These are phyloP conservation scores for Arctocebus calabarensis DNA, from an alignment of 2,797 vertebrate species.

Conservation along the genomic window DNA sequence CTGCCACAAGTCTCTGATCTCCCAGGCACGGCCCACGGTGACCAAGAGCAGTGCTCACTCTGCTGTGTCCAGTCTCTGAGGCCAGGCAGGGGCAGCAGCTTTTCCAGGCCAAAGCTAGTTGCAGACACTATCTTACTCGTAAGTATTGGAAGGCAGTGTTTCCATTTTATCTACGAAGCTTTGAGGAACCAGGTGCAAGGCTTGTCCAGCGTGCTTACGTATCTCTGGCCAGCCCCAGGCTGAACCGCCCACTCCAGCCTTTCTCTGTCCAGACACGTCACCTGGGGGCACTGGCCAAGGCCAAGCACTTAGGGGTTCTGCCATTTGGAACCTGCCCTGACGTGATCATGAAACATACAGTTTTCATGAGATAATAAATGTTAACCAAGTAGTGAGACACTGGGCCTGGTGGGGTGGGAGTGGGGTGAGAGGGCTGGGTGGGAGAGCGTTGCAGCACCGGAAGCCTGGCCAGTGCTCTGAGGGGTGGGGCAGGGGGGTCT, in stretches of 20 bases:
- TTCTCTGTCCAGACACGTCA: background rate
- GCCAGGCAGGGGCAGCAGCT: background rate
- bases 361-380: fast-evolving
- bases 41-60: background rate
- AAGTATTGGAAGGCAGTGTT: background rate
- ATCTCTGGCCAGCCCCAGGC: background rate
- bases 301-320: fast-evolving
- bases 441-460: background rate
- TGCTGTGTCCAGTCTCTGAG: fast-evolving
- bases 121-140: fast-evolving
- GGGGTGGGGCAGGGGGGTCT: fast-evolving
- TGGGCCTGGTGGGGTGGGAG: background rate
- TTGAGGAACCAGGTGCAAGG: background rate
- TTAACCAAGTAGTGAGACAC: background rate
- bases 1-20: background rate
- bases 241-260: fast-evolving
- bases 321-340: background rate
- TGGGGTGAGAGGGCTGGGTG: no score
- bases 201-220: fast-evolving
- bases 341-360: background rate
- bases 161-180: background rate
- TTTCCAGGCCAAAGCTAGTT: background rate
- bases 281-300: background rate
- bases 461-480: fast-evolving
- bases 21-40: background rate